Conservation (phyloP, 1,140 invertebrate species). For the Trypoxylus dichotomus region DNA sequence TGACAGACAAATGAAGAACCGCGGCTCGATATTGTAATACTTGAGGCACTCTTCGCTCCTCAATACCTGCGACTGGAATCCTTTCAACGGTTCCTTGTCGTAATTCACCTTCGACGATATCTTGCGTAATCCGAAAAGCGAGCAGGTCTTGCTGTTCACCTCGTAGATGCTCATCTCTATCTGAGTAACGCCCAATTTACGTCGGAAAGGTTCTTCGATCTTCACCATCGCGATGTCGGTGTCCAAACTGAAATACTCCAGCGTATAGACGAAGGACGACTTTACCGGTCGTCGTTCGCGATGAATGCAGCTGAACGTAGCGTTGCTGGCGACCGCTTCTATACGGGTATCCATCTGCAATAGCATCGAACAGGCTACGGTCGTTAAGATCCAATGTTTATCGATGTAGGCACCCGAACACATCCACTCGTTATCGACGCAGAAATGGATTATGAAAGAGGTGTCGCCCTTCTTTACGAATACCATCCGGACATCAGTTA, state of each 20-base stretch:
- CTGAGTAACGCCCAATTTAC: neutral
- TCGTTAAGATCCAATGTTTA: neutral
- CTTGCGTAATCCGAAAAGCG: neutral
- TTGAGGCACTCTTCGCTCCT: neutral
- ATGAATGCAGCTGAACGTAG: neutral
- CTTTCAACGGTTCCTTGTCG: neutral
- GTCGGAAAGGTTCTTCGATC: neutral
- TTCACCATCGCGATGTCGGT: neutral
- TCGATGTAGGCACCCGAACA: neutral
- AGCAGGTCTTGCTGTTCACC: neutral
- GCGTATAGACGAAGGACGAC: neutral
- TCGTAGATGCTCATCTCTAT: neutral
- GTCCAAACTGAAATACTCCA: neutral
- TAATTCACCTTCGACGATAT: neutral
- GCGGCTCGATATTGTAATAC: neutral
- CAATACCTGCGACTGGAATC: neutral
- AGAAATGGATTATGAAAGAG: neutral
- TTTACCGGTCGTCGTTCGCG: neutral
- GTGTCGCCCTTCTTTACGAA: neutral
- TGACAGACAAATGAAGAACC: neutral
- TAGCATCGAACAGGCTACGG: neutral
- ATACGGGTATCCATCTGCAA: neutral
- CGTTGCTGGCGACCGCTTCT: neutral
- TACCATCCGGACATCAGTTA: too few species aligned
- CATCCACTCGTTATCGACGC: neutral